These are phyloP conservation scores for Heteromurus nitidus DNA, from an alignment of 2,888 invertebrate species.

Conservation along the genomic window DNA sequence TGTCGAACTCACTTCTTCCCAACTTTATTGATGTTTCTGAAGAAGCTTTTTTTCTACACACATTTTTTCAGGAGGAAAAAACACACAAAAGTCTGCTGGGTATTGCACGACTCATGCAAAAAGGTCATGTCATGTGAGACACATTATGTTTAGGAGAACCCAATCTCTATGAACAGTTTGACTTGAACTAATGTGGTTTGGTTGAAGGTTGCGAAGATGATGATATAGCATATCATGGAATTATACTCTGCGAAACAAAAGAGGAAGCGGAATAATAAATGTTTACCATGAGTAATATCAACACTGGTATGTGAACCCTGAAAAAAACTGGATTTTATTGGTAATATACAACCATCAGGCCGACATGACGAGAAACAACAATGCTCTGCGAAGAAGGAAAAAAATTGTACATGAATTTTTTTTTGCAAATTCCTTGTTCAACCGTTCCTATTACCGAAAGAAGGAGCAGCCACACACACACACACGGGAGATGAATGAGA, in stretches of 20 bases:
- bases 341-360: constrained; percentile 16
- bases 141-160: too few species aligned
- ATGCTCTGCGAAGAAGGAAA: neutral
- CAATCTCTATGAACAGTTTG: neutral
- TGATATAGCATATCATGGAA: neutral
- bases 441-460: neutral
- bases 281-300: constrained; percentile 2
- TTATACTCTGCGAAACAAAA: constrained; percentile 3
- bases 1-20: too few species aligned
- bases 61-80: neutral
- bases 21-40: neutral
- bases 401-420: neutral
- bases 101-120: constrained; percentile 42
- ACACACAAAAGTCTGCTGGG: neutral
- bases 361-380: neutral
- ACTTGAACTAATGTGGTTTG: constrained; percentile 2
- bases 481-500: constrained; percentile 6
- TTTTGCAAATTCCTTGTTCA: constrained; percentile 10
- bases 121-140: constrained; percentile 51
- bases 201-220: too few species aligned
- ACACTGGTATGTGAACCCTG: neutral
- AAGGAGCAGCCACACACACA: neutral
- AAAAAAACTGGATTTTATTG: constrained; percentile 50
- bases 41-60: neutral
- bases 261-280: constrained; percentile 31